Conservation (phyloP, 2,888 invertebrate species). For the Hirtodrosophila alboralis region DNA sequence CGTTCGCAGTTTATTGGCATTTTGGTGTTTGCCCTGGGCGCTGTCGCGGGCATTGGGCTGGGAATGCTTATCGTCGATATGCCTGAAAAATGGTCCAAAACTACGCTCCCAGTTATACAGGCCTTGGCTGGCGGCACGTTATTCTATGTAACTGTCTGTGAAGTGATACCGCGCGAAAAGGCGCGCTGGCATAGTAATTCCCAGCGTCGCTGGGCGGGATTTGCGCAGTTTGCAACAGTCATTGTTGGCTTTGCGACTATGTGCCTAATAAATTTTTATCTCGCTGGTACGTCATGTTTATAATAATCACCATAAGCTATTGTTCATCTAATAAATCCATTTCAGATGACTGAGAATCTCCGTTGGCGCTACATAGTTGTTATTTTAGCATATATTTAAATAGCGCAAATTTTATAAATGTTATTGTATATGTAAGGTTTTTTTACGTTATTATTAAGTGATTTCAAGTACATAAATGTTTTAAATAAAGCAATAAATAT, state of each 20-base stretch:
- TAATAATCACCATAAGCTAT: conserved; percentile 4
- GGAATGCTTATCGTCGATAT: conserved; percentile 87
- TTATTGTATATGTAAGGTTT: conserved; percentile 7
- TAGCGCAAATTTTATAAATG: conserved; percentile 10
- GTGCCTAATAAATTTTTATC: conserved; percentile 87
- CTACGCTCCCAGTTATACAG: conserved; percentile 87
- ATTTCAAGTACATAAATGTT: conserved; percentile 3
- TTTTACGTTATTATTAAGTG: conserved; percentile 27
- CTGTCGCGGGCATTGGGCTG: conserved; percentile 88
- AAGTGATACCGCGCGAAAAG: conserved; percentile 90
- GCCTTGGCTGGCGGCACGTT: conserved; percentile 91
- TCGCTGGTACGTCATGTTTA: conserved; percentile 82
- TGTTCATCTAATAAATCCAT: conserved; percentile 12
- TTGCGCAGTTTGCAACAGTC: conserved; percentile 87
- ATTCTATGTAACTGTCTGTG: conserved; percentile 91
- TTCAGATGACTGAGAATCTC: conserved; percentile 57
- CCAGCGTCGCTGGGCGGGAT: conserved; percentile 86
- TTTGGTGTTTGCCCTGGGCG: conserved; percentile 88
- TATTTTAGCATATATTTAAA: conserved; percentile 10
- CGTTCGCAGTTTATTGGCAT: conserved; percentile 86
- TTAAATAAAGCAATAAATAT: conserved; percentile 11
- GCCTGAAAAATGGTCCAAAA: conserved; percentile 84
- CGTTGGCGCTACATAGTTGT: background rate
- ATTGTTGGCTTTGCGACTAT: conserved; percentile 87
- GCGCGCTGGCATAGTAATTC: conserved; percentile 88